Evolutionary conservation across 2,888 invertebrate genomes (phyloP).

Genomic region (Cepaea hortensis): DNA sequence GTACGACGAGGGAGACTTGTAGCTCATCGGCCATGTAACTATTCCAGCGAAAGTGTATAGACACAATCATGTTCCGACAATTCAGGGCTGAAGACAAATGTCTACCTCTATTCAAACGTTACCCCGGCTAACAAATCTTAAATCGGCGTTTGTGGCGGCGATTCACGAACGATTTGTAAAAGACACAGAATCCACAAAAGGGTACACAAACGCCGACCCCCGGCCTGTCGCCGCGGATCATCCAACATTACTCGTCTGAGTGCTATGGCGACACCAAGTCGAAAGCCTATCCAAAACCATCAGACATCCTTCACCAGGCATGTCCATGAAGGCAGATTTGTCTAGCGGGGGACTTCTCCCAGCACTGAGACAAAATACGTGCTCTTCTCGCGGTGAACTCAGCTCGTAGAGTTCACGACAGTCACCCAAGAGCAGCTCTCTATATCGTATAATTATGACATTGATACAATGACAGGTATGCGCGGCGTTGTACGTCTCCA

Average conservation of each 20-base stretch:
- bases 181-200: conserved; percentile 28
- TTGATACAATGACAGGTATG: conserved; percentile 19
- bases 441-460: background rate
- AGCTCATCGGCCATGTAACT: conserved; percentile 35
- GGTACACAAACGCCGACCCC: conserved; percentile 25
- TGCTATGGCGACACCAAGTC: conserved; percentile 37
- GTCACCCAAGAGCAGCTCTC: background rate
- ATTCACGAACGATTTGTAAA: conserved; percentile 34
- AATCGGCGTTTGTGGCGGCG: background rate
- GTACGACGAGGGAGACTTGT: background rate
- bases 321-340: conserved; percentile 7
- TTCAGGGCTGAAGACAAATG: background rate
- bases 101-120: conserved; percentile 22
- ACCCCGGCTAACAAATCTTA: background rate
- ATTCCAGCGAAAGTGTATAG: background rate
- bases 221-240: background rate
- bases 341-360: background rate
- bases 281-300: conserved; percentile 21
- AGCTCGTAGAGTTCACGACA: conserved; percentile 20
- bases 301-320: conserved; percentile 17
- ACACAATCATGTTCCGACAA: background rate
- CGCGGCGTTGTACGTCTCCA: background rate
- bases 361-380: background rate
- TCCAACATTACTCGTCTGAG: conserved; percentile 33
- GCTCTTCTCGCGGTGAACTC: conserved; percentile 19